phyloP scores from a whole-genome alignment of 2,888 invertebrate species.

The Coelinius sp. region DNA sequence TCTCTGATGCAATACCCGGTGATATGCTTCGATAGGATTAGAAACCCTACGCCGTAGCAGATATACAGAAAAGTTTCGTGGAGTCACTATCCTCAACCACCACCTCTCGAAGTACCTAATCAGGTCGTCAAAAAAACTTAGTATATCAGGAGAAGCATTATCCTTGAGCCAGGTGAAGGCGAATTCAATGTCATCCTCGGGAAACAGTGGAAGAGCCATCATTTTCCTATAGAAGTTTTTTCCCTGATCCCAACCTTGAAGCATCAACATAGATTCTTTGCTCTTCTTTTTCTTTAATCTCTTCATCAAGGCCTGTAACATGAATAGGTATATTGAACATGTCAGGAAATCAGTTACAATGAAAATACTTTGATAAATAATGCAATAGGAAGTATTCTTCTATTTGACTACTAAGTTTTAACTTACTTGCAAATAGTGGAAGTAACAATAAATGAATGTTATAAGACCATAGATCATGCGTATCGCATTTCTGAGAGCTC shows the following conservation, averaged over 20 bases:
- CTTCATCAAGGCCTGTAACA: conserved; percentile 27
- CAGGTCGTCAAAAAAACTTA: neutral
- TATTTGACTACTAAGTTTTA: no score
- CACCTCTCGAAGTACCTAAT: neutral
- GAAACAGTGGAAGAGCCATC: neutral
- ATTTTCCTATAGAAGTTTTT: neutral
- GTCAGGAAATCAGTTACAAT: neutral
- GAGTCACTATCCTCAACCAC: neutral
- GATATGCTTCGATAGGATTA: neutral
- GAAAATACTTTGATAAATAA: neutral
- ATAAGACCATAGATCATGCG: neutral
- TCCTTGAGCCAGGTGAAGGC: neutral
- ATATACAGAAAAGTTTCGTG: neutral
- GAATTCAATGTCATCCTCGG: neutral
- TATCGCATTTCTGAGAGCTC: neutral
- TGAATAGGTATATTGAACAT: no score
- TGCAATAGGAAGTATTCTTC: neutral
- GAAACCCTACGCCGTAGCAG: neutral
- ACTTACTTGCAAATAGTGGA: conserved; percentile 11
- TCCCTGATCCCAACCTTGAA: neutral
- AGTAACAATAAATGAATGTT: neutral
- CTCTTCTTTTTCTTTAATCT: neutral
- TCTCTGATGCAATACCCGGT: neutral
- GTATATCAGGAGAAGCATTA: no score
- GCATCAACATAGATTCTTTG: neutral